Base-by-base conservation (phyloP, 2,113 vertebrate genomes). In the Caranx melampygus region DNA sequence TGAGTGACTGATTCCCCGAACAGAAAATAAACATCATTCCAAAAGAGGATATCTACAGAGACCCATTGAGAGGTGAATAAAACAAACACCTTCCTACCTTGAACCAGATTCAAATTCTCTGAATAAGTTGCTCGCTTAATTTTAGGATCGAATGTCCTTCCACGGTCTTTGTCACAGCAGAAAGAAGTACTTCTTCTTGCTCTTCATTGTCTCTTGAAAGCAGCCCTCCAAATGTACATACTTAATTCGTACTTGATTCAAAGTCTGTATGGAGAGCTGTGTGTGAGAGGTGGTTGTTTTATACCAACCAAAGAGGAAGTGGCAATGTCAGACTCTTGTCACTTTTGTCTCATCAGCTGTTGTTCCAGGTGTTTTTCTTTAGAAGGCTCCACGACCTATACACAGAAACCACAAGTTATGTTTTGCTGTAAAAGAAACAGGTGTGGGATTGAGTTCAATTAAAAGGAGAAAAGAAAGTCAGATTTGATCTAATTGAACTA, bases 221-320 rank as follows among this genome's bases (percentile, higher is more conserved):
- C 64, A 65, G 33, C 37, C 8, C 4, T 8, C 13, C 4, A 3
- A 51, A 65, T 44, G 14, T 69, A 35, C 34, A 15, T 13, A 7
- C 45, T 21, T 33, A 8, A 15, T 55, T 26, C 26, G 26, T 26
- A 26, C 26, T 16, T 40, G 21, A 34, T 21, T 45, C 33, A 21
- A 67, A 35, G 33, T n/a, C 13, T 16, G 57, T 21, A 6, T 42
- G 44, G 63, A 49, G 33, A 40, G 7, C 9, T 37, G 15, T 35
- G 55, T 44, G 20, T 18, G 3, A 45, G n/a, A 10, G 8, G 67
- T 8, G 20, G 51, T 16, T 71, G 42, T 64, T 79, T 82, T 84
- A 81, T 88, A 64, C 35, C 51, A 15, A 10, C 3, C 10, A 0
- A 68, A 78, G 79, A 87, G 91, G 90, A 93, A 93, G 85, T 89